Percentiles rank a stretch among this genome's conserved stretches.
Evolutionary conservation across 1,140 invertebrate species (phyloP).

Genomic region (Pseudomyrmex flavicornis): DNA sequence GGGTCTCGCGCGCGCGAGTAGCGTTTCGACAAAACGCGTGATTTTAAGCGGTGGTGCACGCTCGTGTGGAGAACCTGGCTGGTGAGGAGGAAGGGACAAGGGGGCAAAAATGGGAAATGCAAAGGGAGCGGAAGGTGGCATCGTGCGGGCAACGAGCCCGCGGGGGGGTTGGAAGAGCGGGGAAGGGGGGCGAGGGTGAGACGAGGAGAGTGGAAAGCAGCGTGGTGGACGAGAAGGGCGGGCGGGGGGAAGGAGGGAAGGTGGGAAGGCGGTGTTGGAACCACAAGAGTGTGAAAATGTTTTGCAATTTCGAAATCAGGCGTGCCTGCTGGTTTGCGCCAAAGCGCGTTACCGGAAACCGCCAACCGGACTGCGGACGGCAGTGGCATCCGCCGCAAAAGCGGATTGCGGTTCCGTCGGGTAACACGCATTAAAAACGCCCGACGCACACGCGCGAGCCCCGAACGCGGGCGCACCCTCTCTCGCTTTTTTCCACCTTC

Average conservation of each 20-base stretch:
- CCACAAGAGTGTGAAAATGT: conserved; percentile 84
- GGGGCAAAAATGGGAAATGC: conserved; percentile 18
- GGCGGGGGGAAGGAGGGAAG: conserved; percentile 4
- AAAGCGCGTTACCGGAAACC: conserved; percentile 82
- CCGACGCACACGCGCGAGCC: conserved; percentile 60
- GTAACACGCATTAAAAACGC: conserved; percentile 74
- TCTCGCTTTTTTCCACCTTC: conserved; percentile 25
- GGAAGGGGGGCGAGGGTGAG: conserved; percentile 69
- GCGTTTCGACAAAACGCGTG: conserved; percentile 33
- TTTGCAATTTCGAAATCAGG: conserved; percentile 84
- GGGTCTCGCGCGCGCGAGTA: conserved; percentile 12
- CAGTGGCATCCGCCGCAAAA: conserved; percentile 79
- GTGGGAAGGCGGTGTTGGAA: conserved; percentile 71
- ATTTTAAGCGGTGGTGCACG: conserved; percentile 42
- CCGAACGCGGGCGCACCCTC: conserved; percentile 21
- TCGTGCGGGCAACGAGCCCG: background rate
- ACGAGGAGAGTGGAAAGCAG: conserved; percentile 78
- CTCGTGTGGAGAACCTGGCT: conserved; percentile 3
- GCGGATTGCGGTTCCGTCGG: conserved; percentile 77
- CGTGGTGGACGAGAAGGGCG: conserved; percentile 16
- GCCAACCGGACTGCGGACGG: conserved; percentile 74
- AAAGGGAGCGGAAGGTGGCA: conserved; percentile 27
- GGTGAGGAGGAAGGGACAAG: too few relatives aligned
- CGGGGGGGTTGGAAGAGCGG: conserved; percentile 6
- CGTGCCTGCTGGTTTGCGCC: conserved; percentile 74